These are phyloP conservation scores for Sciurus carolinensis DNA, from an alignment of 2,797 vertebrate species.

Conservation along the genomic window DNA sequence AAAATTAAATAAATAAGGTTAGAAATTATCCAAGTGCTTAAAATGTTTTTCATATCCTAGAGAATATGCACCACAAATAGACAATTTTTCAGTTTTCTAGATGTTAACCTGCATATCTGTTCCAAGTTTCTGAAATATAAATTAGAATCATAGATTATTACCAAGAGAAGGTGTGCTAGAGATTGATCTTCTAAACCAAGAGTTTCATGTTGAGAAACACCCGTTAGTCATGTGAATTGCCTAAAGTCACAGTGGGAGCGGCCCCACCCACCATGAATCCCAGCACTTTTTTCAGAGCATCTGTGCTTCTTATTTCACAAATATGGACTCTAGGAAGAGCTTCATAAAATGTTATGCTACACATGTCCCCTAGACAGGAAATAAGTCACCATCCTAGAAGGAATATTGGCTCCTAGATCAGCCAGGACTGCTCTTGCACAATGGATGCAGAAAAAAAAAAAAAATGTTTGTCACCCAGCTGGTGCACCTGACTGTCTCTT, in stretches of 20 bases:
- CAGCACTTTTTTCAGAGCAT: neutral
- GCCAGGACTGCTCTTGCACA: no score
- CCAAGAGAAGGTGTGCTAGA: neutral
- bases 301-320: no score
- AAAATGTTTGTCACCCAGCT: no score
- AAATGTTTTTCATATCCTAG: neutral
- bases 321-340: no score
- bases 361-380: no score
- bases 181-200: neutral
- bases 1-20: neutral
- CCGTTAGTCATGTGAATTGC: neutral
- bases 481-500: no score
- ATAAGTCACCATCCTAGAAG: no score
- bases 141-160: neutral
- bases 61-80: neutral
- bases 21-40: neutral
- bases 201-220: neutral
- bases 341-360: no score
- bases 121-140: slow-evolving; percentile 1
- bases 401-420: no score
- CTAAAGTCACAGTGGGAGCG: neutral
- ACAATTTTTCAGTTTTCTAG: neutral
- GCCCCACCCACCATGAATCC: neutral
- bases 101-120: neutral
- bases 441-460: no score